phyloP scores from a whole-genome alignment of 2,797 vertebrate genomes.

The Thripadectes ignobilis region DNA sequence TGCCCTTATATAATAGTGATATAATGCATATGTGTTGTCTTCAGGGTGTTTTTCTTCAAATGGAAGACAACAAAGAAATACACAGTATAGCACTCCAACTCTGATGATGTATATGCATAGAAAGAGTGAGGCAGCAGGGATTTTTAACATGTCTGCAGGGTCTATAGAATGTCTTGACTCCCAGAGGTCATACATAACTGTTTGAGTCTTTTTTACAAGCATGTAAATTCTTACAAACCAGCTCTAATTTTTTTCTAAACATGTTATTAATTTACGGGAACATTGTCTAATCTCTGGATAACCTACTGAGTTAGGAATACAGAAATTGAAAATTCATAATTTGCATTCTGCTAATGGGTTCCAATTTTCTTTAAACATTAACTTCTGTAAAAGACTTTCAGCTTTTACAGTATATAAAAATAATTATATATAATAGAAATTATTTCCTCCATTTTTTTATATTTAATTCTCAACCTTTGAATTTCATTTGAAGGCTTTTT shows the following conservation, averaged over 20 bases:
- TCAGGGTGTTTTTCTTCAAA: background rate
- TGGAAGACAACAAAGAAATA: background rate
- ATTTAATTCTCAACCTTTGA: background rate
- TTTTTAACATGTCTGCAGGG: background rate
- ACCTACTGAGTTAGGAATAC: background rate
- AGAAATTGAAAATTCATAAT: background rate
- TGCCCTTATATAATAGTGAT: background rate
- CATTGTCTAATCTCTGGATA: background rate
- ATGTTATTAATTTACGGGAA: background rate
- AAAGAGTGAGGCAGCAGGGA: background rate
- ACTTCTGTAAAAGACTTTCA: background rate
- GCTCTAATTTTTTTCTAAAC: background rate
- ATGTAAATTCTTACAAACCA: background rate
- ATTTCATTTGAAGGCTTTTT: background rate
- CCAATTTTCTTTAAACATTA: background rate
- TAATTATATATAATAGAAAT: background rate
- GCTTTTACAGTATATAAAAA: background rate
- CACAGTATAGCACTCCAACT: background rate
- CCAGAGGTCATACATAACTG: background rate
- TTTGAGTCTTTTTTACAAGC: background rate
- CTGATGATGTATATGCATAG: background rate
- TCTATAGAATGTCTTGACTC: background rate
- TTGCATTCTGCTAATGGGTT: background rate
- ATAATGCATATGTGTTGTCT: background rate
- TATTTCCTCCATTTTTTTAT: background rate